Evolutionary conservation across 1,140 invertebrate species (phyloP).

Genomic region (Carposina sasakii): DNA sequence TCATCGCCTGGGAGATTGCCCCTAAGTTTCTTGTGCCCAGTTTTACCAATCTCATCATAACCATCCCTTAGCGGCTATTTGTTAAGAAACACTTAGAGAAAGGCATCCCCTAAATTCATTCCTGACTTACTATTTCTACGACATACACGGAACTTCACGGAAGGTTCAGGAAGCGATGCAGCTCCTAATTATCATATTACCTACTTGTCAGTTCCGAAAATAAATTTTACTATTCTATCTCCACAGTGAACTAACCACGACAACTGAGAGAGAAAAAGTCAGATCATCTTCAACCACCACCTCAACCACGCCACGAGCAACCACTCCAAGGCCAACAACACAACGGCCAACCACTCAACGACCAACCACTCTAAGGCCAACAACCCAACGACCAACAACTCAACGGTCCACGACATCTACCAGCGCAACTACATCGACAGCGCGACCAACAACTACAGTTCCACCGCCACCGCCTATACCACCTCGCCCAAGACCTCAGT

Average conservation of each 20-base stretch:
- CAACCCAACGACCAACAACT: slow-evolving; percentile 26
- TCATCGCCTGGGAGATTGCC: too few relatives aligned
- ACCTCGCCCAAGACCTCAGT: slow-evolving; percentile 11
- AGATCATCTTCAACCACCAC: slow-evolving; percentile 5
- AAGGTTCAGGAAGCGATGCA: too few relatives aligned
- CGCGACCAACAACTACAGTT: slow-evolving; percentile 18
- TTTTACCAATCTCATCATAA: too few relatives aligned
- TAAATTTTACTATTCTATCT: too few relatives aligned
- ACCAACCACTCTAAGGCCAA: slow-evolving; percentile 21
- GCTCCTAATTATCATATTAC: too few relatives aligned
- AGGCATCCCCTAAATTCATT: too few relatives aligned
- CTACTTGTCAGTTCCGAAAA: too few relatives aligned
- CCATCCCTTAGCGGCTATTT: too few relatives aligned
- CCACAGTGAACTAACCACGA: neutral
- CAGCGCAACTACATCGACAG: slow-evolving; percentile 18
- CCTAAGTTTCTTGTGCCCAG: too few relatives aligned
- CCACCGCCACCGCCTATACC: neutral
- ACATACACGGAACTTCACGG: too few relatives aligned
- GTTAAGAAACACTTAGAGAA: too few relatives aligned
- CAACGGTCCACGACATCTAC: slow-evolving; percentile 12
- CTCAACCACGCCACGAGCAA: slow-evolving; percentile 17
- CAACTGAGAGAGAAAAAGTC: neutral
- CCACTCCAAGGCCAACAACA: slow-evolving; percentile 21
- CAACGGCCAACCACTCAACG: slow-evolving; percentile 14
- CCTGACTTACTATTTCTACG: too few relatives aligned